Conservation (phyloP, 2,888 invertebrate genomes). For the Mesochorus sp. region DNA sequence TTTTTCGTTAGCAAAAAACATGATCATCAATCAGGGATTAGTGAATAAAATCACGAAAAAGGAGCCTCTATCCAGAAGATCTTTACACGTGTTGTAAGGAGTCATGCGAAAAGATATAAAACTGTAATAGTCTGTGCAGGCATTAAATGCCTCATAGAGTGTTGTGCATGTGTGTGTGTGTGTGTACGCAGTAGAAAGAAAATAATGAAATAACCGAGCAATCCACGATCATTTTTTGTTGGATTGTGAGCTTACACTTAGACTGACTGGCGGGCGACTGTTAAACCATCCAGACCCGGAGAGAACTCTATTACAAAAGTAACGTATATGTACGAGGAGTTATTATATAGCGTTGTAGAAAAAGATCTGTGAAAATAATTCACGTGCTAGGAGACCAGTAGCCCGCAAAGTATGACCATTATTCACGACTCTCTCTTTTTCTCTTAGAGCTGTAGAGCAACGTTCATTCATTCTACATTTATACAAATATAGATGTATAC, state of each 20-base stretch:
- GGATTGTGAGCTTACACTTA: conserved; percentile 27
- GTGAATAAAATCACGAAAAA: no score
- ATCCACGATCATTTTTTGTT: conserved; percentile 52
- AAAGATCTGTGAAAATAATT: conserved; percentile 54
- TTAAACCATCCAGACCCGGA: not conserved
- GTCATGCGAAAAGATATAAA: not conserved
- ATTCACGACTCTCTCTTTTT: conserved; percentile 47
- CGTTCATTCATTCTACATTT: conserved; percentile 41
- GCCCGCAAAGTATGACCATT: conserved; percentile 47
- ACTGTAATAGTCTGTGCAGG: not conserved
- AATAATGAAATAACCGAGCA: conserved; percentile 4
- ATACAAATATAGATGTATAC: not conserved
- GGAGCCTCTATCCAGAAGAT: no score
- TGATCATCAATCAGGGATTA: not conserved
- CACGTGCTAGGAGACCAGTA: conserved; percentile 57
- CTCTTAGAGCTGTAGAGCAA: conserved; percentile 33
- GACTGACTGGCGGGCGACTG: conserved; percentile 19
- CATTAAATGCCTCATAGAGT: not conserved
- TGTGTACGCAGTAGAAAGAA: no score
- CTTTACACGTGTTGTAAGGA: no score
- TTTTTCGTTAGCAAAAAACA: not conserved
- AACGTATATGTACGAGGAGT: not conserved
- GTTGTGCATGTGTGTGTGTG: conserved; percentile 11
- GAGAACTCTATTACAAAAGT: conserved; percentile 45
- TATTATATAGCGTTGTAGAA: conserved; percentile 16